Evolutionary conservation across 2,113 vertebrate species (phyloP).

Genomic region (Stercorarius parasiticus): DNA sequence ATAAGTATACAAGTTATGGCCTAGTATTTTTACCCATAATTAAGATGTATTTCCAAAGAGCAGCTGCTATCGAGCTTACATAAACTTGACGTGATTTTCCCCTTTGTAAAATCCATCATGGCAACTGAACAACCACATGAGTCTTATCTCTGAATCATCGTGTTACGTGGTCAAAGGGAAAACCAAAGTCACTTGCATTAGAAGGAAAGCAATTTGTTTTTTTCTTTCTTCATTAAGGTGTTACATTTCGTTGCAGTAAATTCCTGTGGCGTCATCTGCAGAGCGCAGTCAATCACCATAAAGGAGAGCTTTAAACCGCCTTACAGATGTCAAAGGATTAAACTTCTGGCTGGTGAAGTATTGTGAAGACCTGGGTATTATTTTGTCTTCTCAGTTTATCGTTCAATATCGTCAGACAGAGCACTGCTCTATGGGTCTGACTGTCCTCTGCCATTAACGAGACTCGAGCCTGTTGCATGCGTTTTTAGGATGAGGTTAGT

Average conservation of each 20-base stretch:
- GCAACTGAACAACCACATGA: slow-evolving; percentile 2
- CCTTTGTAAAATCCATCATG: slow-evolving; percentile 28
- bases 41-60: slow-evolving; percentile 49
- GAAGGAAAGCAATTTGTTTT: neutral
- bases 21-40: slow-evolving; percentile 55
- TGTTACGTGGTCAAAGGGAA: neutral
- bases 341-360: neutral
- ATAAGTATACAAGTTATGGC: slow-evolving; percentile 1
- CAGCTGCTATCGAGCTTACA: neutral
- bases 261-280: neutral
- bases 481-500: neutral
- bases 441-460: neutral
- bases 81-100: neutral
- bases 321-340: neutral
- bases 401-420: neutral
- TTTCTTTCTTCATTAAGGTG: neutral
- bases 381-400: neutral
- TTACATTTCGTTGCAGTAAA: neutral
- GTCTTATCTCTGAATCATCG: neutral
- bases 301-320: slow-evolving; percentile 12
- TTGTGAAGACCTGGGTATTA: neutral
- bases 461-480: neutral
- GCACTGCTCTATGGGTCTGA: neutral
- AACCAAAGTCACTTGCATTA: slow-evolving; percentile 13
- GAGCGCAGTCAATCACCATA: slow-evolving; percentile 38